Evolutionary conservation across 2,888 invertebrate species (phyloP).

Genomic region (Hipparchia sbordonii): DNA sequence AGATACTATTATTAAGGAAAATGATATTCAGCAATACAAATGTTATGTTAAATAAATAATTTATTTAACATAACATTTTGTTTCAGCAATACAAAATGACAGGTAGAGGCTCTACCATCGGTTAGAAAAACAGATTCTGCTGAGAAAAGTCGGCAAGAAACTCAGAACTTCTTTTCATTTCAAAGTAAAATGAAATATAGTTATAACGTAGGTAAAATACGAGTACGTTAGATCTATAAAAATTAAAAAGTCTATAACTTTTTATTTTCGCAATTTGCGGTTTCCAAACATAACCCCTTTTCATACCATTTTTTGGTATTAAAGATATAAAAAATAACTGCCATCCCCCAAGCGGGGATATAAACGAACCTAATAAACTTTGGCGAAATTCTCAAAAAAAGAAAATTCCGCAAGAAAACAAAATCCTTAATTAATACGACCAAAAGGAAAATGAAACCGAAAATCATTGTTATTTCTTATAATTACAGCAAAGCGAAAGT

Average conservation of each 20-base stretch:
- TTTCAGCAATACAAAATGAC: no score
- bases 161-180: no score
- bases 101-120: no score
- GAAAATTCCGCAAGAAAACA: slow-evolving; percentile 15
- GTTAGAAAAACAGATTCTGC: no score
- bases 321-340: slow-evolving; percentile 8
- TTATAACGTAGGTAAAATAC: no score
- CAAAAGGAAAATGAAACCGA: slow-evolving; percentile 25
- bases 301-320: neutral
- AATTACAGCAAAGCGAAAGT: slow-evolving; percentile 35
- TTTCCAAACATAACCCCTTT: slow-evolving; percentile 1
- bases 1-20: no score
- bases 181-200: no score
- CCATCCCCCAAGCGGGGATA: neutral
- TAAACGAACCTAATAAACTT: slow-evolving; percentile 20
- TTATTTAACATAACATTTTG: no score
- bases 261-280: neutral
- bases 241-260: neutral
- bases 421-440: slow-evolving; percentile 25
- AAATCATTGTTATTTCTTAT: slow-evolving; percentile 29
- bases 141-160: no score
- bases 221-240: neutral
- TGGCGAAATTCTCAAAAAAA: neutral
- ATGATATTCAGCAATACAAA: no score
- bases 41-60: no score